A percentile compares a stretch with the other conserved stretches of the same genome.
Evolutionary conservation across 2,797 vertebrate species (phyloP).

Genomic region (Rhinatrema bivittatum): DNA sequence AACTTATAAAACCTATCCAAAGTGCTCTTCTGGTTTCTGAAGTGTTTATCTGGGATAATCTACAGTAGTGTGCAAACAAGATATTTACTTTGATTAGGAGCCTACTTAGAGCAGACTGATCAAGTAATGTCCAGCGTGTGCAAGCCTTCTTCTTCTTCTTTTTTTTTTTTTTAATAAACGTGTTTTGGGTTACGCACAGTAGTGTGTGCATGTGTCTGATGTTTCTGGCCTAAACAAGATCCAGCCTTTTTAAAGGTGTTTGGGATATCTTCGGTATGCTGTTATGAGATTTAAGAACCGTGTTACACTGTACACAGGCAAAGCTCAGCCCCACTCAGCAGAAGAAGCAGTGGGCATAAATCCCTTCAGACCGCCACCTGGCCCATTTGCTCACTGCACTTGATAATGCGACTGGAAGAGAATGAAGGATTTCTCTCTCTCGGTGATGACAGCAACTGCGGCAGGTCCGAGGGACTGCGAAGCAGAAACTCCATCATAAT

Average conservation of each 20-base stretch:
- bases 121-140: rapidly evolving
- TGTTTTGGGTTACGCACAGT: conserved; percentile 24
- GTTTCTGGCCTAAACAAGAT: conserved; percentile 25
- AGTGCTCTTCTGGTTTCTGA: no score
- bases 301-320: not conserved
- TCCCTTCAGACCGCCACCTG: rapidly evolving
- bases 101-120: not conserved
- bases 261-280: not conserved
- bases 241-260: conserved; percentile 22
- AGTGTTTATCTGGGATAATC: no score
- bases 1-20: no score
- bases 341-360: rapidly evolving
- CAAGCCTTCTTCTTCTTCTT: not conserved
- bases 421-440: not conserved
- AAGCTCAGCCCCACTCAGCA: not conserved
- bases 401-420: conserved; percentile 3
- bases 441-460: not conserved
- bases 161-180: conserved; percentile 3
- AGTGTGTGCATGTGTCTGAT: conserved; percentile 2
- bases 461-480: not conserved
- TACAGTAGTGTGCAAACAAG: no score
- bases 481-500: conserved; percentile 1
- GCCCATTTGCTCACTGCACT: not conserved
- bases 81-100: no score
- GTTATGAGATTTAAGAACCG: not conserved